Base-by-base conservation (phyloP, 2,113 vertebrate species). In the Neoarius graeffei region DNA sequence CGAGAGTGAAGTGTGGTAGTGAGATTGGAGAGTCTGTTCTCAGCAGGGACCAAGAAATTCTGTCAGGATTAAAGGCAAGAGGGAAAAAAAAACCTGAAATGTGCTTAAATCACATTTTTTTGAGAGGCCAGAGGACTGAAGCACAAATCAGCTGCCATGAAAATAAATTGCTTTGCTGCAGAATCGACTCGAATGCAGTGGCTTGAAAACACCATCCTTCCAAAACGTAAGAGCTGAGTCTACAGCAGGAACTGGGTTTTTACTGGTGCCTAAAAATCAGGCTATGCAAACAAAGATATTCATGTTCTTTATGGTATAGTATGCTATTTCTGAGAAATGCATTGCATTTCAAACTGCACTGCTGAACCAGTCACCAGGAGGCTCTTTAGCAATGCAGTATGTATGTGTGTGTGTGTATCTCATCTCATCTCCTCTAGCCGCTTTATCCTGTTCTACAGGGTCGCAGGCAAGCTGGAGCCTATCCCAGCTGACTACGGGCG, bases 51-150 rank as follows among this genome's bases (percentile, higher is more conserved):
- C 42, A 35, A 30, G 56, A 74, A 62, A 15, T n/a, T 69, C 2
- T 85, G 52, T 15, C 25, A 73, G 83, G 83, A 85, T 57, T 85
- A 85, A 30, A 73, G 5, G n/a, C 9, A 17, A 59, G n/a, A 54
- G 66, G n/a, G 48, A 76, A 62, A 85, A 85, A 52, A n/a, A 52
- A 25, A 35, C 50, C 54, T 60, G 42, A 50, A 86, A 80, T 79
- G 13, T 79, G 74, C 73, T 79, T 54, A 79, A 62, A 86, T 64
- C 17, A 76, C 0, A 19, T 76, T 76, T 62, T 27, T 66, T 20
- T 30, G 7, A 9, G 7, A 9, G 54, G 59, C 25, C 67, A 60
- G 84, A 48, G 13, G 52, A 56, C n/a, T 79, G 69, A 48, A 62
- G 42, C 54, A 48, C 30, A 74, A 35, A 48, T 62, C 25, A 15